A percentile compares a stretch with the other conserved stretches of the same genome.
These are phyloP conservation scores for Cephus spinipes DNA, from an alignment of 2,888 invertebrate genomes.

Conservation along the genomic window DNA sequence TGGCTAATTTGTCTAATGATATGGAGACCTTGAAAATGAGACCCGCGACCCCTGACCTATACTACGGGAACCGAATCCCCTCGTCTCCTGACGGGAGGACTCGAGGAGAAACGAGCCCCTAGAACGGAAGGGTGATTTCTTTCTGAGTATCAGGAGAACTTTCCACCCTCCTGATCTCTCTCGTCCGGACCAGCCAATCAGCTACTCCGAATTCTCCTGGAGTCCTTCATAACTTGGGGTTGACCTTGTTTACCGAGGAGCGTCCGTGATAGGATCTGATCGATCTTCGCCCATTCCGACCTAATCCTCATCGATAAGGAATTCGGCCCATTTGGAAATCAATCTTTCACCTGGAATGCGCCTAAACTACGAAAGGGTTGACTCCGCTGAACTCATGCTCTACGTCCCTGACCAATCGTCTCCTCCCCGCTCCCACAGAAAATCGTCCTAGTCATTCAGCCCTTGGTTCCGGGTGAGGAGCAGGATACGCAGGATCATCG, in stretches of 20 bases:
- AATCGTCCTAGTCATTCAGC: background rate
- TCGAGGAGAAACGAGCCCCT: background rate
- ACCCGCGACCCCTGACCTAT: background rate
- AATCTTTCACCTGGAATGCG: background rate
- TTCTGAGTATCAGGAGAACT: background rate
- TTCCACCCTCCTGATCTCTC: background rate
- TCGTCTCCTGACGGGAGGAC: background rate
- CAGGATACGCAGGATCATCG: background rate
- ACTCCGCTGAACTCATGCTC: background rate
- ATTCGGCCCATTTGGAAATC: background rate
- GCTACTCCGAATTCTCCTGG: background rate
- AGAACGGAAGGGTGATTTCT: background rate
- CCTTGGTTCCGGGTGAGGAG: background rate
- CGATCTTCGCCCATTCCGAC: background rate
- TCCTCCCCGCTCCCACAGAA: background rate
- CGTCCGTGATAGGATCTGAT: background rate
- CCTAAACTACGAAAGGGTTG: background rate
- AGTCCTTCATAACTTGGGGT: background rate
- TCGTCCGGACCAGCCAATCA: background rate
- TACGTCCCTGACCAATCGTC: background rate
- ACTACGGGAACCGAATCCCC: background rate
- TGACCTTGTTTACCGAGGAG: background rate
- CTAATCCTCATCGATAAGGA: background rate
- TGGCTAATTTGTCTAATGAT: constrained; percentile 51
- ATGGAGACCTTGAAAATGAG: background rate